Conservation (phyloP, 2,113 vertebrate species). For the Dromaius novaehollandiae region DNA sequence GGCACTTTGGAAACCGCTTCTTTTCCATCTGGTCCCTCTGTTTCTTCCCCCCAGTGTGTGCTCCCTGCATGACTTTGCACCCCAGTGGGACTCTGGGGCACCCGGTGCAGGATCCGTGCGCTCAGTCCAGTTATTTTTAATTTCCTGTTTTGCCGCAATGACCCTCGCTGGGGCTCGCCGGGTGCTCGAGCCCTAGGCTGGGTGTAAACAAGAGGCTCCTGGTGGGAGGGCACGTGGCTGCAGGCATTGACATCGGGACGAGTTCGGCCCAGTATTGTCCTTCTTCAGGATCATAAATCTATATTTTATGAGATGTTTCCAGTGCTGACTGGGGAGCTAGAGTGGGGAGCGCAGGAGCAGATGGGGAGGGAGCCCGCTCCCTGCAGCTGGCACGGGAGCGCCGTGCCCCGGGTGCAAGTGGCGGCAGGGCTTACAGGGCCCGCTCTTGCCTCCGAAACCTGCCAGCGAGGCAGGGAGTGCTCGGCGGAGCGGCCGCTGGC, state of each 20-base stretch:
- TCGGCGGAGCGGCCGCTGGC: not conserved
- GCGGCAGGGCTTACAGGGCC: not conserved
- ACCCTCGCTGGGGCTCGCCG: not conserved
- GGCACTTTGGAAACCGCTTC: too few species aligned
- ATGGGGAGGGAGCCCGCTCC: too few species aligned
- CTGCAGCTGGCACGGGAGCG: too few species aligned
- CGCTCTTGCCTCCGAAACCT: not conserved
- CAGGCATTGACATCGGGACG: not conserved
- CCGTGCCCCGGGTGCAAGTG: too few species aligned
- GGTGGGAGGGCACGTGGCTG: not conserved
- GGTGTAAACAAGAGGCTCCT: not conserved
- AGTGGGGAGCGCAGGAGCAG: not conserved
- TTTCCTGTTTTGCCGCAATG: not conserved
- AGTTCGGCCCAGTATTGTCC: not conserved
- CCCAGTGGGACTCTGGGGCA: not conserved
- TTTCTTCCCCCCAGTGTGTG: not conserved
- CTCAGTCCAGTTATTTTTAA: not conserved
- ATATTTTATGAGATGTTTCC: not conserved
- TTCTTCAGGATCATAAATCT: not conserved
- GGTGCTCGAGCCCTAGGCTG: not conserved
- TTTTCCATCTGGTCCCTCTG: not conserved
- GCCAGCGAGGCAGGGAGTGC: not conserved
- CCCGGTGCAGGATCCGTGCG: not conserved
- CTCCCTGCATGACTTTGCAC: too few species aligned
- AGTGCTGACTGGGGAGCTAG: not conserved